Conservation (phyloP, 2,797 vertebrate species). For the Balearica regulorum region DNA sequence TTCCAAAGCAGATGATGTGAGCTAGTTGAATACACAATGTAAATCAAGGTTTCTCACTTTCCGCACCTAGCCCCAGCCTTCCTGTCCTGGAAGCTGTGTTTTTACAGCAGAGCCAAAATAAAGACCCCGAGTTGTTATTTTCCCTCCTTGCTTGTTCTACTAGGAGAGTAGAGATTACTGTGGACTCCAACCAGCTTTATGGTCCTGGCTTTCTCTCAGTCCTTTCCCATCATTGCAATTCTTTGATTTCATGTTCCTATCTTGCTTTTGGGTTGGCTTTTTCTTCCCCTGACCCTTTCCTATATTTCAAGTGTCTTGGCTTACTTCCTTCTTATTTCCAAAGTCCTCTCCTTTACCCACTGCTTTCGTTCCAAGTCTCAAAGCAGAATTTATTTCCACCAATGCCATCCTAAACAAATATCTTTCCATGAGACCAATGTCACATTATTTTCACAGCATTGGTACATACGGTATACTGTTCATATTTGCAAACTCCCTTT, state of each 20-base stretch:
- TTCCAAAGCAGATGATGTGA: neutral
- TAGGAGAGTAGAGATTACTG: neutral
- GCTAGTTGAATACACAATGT: neutral
- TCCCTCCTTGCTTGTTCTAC: neutral
- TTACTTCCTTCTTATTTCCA: neutral
- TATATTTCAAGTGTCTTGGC: neutral
- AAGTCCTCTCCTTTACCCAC: neutral
- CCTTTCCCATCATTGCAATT: neutral
- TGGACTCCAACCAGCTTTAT: neutral
- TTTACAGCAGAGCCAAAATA: neutral
- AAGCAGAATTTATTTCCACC: neutral
- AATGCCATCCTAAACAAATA: neutral
- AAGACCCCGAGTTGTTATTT: neutral
- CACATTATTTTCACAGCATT: neutral
- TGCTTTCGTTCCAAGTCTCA: neutral
- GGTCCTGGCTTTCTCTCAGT: neutral
- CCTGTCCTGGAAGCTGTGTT: neutral
- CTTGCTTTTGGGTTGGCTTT: neutral
- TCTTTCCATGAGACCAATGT: neutral
- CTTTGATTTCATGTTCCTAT: neutral
- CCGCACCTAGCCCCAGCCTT: neutral
- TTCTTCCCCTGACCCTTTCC: neutral
- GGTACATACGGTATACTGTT: neutral
- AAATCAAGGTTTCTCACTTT: neutral
- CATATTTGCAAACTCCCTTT: neutral